These are phyloP conservation scores for Thunnus albacares DNA, from an alignment of 2,797 vertebrate genomes.

Conservation along the genomic window DNA sequence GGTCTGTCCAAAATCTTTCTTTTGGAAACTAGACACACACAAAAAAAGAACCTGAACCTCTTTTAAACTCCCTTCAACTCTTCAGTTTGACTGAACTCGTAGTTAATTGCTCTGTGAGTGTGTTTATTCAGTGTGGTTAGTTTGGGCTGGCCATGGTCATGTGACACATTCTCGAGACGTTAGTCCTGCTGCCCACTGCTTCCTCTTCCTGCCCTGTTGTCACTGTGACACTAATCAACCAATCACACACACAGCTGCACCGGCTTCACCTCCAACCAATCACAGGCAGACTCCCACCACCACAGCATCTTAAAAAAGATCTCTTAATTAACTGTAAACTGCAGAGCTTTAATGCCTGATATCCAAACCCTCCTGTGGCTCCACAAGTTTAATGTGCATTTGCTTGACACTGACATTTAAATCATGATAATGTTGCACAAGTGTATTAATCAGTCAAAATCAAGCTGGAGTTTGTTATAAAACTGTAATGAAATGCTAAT, in stretches of 20 bases:
- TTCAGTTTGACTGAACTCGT: background rate
- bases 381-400: constrained; percentile 12
- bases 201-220: constrained; percentile 37
- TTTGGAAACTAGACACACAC: background rate
- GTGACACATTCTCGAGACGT: constrained; percentile 13
- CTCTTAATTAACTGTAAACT: constrained; percentile 42
- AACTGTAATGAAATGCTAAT: background rate
- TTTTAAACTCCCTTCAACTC: background rate
- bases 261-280: constrained; percentile 33
- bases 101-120: constrained; percentile 2
- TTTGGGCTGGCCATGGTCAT: background rate
- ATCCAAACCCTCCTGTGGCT: constrained; percentile 23
- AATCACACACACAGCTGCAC: constrained; percentile 35
- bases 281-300: constrained; percentile 2
- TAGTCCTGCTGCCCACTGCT: constrained; percentile 38
- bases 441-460: background rate
- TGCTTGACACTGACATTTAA: background rate
- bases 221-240: constrained; percentile 35
- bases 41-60: background rate
- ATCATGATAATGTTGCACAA: background rate
- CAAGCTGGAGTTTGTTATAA: background rate
- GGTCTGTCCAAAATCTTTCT: background rate
- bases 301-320: constrained; percentile 49
- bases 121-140: constrained; percentile 24
- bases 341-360: constrained; percentile 5